Conservation (phyloP, 2,113 vertebrate genomes). For the Phrynocephalus versicolor region DNA sequence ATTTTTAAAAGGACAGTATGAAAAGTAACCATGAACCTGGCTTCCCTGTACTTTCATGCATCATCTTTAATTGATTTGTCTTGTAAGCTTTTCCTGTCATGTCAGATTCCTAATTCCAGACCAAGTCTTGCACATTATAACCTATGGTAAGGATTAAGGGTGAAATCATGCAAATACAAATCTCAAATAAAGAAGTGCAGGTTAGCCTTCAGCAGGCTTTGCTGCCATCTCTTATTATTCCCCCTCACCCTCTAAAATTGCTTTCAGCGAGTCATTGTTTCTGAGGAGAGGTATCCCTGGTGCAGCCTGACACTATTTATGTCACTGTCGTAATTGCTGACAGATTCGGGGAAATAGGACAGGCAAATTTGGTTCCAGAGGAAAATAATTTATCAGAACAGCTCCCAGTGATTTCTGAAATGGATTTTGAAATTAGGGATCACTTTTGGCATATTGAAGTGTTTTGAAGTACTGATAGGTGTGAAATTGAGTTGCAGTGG, state of each 20-base stretch:
- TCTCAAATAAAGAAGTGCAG: background rate
- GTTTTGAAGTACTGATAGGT: conserved; percentile 10
- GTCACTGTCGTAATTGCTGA: conserved; percentile 17
- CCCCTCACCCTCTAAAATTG: conserved; percentile 11
- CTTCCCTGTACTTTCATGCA: conserved; percentile 27
- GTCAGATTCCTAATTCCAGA: conserved; percentile 53
- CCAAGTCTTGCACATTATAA: conserved; percentile 43
- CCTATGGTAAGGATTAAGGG: conserved; percentile 48
- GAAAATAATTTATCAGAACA: conserved; percentile 46
- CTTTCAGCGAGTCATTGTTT: conserved; percentile 31
- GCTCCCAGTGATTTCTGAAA: conserved; percentile 39
- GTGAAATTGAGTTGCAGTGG: conserved; percentile 19
- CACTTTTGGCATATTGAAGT: conserved; percentile 28
- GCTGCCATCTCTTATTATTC: conserved; percentile 48
- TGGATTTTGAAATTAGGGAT: conserved; percentile 25
- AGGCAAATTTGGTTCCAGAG: conserved; percentile 40
- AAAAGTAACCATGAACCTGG: background rate
- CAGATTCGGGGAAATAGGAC: conserved; percentile 31
- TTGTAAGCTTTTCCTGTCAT: conserved; percentile 35
- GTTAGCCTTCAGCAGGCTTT: conserved; percentile 32
- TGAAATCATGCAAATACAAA: conserved; percentile 55
- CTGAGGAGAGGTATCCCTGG: conserved; percentile 35
- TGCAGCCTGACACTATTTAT: conserved; percentile 34
- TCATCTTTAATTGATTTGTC: conserved; percentile 42
- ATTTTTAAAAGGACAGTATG: conserved; percentile 16